Percentiles rank a stretch among this genome's conserved stretches.
Evolutionary conservation across 2,797 vertebrate genomes (phyloP).

Genomic region (Ctenopoma kingsleyae): DNA sequence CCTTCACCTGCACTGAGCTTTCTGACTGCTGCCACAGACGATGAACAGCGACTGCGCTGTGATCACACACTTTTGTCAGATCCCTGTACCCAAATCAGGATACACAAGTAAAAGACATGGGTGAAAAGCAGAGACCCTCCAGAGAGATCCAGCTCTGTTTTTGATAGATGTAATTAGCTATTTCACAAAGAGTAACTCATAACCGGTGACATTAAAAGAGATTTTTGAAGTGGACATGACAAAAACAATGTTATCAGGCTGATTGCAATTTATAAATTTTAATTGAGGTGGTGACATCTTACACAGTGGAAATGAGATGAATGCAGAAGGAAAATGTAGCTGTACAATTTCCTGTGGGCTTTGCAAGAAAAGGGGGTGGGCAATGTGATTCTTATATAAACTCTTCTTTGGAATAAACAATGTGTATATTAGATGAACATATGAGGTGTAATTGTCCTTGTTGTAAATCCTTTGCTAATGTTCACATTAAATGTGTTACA

Average conservation of each 20-base stretch:
- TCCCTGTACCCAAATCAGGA: conserved; percentile 9
- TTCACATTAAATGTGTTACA: conserved; percentile 5
- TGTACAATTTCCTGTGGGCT: neutral
- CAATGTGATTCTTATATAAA: neutral
- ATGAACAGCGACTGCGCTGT: conserved; percentile 11
- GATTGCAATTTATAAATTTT: conserved; percentile 39
- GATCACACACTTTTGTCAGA: conserved; percentile 15
- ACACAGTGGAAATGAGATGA: conserved; percentile 2
- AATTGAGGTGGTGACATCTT: conserved; percentile 31
- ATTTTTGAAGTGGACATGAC: neutral
- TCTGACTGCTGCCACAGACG: conserved; percentile 7
- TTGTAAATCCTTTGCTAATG: conserved; percentile 6
- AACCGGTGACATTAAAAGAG: neutral
- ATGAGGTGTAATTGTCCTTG: conserved; percentile 7
- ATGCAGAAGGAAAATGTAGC: neutral
- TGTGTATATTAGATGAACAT: neutral
- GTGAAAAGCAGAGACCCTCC: conserved; percentile 2
- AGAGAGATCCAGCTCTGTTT: neutral
- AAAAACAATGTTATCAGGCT: neutral
- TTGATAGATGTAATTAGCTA: conserved; percentile 2
- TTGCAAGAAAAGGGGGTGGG: neutral
- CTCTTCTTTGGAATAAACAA: no score
- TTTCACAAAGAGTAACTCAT: conserved; percentile 17
- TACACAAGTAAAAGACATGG: neutral
- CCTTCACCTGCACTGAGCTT: conserved; percentile 9